Evolutionary conservation across 2,888 invertebrate species (phyloP), one percentile per base, ranked within the genome.

Genomic region (Morpho deidamia): DNA sequence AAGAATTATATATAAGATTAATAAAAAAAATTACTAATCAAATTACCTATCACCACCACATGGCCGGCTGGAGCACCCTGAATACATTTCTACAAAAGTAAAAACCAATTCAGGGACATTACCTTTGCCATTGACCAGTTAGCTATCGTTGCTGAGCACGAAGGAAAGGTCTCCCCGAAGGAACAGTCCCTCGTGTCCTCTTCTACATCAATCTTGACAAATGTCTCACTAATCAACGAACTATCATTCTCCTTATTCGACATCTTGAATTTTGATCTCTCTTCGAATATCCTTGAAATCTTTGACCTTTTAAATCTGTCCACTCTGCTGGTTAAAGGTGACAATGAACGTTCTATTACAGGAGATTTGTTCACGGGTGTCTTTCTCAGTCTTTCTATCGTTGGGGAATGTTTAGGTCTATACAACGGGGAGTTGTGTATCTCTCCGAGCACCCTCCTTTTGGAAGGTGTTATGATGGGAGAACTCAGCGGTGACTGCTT

Each of bases 171-270:
- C 2, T 72, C 72, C 5, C 74, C 73, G 7, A 85, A 85, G 0
- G 75, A 64, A 39, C 81, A 84, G 38, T 86, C 87, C n/a, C 83
- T 75, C 0, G 88, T 67, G 12, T 87, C 86, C n/a, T 87, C 88
- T 37, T 84, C 85, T 1, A 81, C 65, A 39, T 83, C 83, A 23
- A 84, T 57, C 44, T 81, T 83, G 4, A 77, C 11, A 41, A 52
- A 52, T 0, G 52, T 77, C 44, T 77, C 73, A 40, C 69, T 73
- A 9, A 74, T 70, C 1, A 71, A 52, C 0, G 58, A 55, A 47
- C 54, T 52, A 7, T 47, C 41, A 32, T 55, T 61, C 11, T 59
- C 59, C 32, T 85, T 86, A 53, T 85, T 82, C 0, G 74, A 71
- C 74, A 78, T 80, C 57, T 80, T 87, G 44, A 83, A 87, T 33